These are phyloP conservation scores for Aspidoscelis tigris DNA, from an alignment of 2,113 vertebrate species.

Conservation along the genomic window DNA sequence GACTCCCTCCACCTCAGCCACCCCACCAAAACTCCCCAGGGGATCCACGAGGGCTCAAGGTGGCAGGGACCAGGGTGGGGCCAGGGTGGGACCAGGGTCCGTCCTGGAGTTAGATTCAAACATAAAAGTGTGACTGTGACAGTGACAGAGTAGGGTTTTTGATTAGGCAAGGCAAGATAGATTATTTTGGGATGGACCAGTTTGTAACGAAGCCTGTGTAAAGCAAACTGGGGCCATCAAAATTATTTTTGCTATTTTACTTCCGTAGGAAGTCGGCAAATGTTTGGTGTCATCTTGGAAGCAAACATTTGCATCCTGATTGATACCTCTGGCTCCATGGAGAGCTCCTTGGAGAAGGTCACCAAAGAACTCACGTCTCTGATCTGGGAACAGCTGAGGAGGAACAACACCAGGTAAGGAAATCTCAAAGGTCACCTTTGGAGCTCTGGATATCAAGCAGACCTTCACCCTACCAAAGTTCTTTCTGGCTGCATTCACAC, in stretches of 20 bases:
- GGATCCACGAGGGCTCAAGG: too few species aligned
- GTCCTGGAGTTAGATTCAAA: too few species aligned
- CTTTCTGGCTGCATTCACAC: neutral
- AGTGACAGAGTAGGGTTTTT: too few species aligned
- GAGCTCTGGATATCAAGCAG: neutral
- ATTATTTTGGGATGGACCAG: too few species aligned
- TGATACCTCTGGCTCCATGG: conserved; percentile 85
- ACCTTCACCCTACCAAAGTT: neutral
- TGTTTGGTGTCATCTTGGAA: conserved; percentile 83
- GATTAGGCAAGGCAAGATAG: too few species aligned
- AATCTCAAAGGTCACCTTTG: neutral
- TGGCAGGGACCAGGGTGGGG: too few species aligned
- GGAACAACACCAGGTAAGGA: conserved; percentile 73
- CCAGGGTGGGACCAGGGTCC: too few species aligned
- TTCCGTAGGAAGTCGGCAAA: conserved; percentile 77
- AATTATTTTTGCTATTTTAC: neutral
- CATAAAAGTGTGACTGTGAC: too few species aligned
- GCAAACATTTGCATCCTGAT: conserved; percentile 79
- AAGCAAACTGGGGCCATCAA: neutral
- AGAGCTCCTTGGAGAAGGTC: conserved; percentile 66
- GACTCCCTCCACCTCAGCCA: too few species aligned
- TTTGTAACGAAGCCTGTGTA: too few species aligned
- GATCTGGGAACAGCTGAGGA: conserved; percentile 86
- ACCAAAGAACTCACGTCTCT: conserved; percentile 77
- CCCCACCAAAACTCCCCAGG: too few species aligned